Evolutionary conservation across 2,888 invertebrate species (phyloP).

Genomic region (Platycheirus rosarum): DNA sequence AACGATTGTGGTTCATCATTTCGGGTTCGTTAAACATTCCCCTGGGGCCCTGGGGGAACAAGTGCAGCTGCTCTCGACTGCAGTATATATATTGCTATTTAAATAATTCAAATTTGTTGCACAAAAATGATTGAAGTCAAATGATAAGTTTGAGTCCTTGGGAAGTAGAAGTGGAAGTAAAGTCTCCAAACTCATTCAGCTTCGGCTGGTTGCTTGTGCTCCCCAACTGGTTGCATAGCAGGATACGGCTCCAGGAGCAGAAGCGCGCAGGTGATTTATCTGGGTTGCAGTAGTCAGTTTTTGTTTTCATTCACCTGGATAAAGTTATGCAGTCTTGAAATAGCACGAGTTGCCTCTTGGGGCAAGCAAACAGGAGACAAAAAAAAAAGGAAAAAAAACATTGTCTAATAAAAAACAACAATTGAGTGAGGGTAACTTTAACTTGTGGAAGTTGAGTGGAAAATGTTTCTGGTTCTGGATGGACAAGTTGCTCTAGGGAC

Average conservation of each 20-base stretch:
- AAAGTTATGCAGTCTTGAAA: constrained; percentile 49
- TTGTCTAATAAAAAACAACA: constrained; percentile 1
- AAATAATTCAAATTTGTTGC: constrained; percentile 68
- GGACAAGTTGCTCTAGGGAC: constrained; percentile 37
- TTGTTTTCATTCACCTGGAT: constrained; percentile 45
- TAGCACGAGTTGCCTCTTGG: neutral
- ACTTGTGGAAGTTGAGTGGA: constrained; percentile 41
- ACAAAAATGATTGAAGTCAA: constrained; percentile 69
- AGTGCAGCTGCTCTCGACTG: constrained; percentile 15
- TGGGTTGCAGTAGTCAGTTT: constrained; percentile 24
- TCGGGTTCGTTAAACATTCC: constrained; percentile 46
- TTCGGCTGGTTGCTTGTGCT: neutral
- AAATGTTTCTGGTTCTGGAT: constrained; percentile 52
- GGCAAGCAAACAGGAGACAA: neutral
- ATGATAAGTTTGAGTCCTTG: constrained; percentile 55
- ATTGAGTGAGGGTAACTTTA: constrained; percentile 35
- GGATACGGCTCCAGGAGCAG: neutral
- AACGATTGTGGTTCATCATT: constrained; percentile 46
- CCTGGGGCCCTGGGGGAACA: constrained; percentile 20
- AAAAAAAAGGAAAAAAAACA: neutral
- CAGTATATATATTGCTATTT: constrained; percentile 8
- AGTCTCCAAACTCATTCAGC: constrained; percentile 23
- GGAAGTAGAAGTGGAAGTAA: neutral
- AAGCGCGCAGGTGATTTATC: constrained; percentile 27
- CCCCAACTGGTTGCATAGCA: neutral